These are phyloP conservation scores for Pachyseris speciosa DNA, from an alignment of 64 coral and sea anemone genomes.

Conservation along the genomic window DNA sequence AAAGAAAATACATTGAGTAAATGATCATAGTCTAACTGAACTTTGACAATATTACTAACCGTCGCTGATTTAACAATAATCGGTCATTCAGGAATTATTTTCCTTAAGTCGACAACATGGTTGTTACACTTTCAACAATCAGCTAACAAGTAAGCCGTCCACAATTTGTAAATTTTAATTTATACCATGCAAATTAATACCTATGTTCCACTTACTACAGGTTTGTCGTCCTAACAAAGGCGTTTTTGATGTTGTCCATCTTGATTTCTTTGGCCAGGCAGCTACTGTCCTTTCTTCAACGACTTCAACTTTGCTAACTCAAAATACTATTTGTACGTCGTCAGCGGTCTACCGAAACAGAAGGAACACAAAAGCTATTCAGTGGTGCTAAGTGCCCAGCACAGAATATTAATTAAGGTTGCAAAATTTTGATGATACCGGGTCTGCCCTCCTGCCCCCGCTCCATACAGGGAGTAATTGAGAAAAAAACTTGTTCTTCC, in stretches of 20 bases:
- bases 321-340: too few relatives aligned
- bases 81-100: not conserved
- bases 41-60: not conserved
- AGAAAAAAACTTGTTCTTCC: too few relatives aligned
- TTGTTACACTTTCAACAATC: not conserved
- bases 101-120: too few relatives aligned
- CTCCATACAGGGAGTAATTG: not conserved
- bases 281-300: not conserved
- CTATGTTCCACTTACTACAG: not conserved
- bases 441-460: not conserved
- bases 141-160: too few relatives aligned
- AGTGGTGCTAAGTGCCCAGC: too few relatives aligned
- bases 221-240: not conserved
- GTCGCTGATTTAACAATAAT: not conserved
- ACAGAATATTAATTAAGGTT: not conserved
- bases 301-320: not conserved
- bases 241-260: not conserved
- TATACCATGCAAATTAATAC: not conserved
- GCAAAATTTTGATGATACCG: too few relatives aligned
- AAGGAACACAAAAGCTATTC: not conserved
- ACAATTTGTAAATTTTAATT: too few relatives aligned
- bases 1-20: not conserved
- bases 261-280: not conserved
- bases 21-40: not conserved
- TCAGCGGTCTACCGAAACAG: not conserved